Base-by-base conservation (phyloP, 2,113 vertebrate genomes). In the Emydocephalus ijimae region DNA sequence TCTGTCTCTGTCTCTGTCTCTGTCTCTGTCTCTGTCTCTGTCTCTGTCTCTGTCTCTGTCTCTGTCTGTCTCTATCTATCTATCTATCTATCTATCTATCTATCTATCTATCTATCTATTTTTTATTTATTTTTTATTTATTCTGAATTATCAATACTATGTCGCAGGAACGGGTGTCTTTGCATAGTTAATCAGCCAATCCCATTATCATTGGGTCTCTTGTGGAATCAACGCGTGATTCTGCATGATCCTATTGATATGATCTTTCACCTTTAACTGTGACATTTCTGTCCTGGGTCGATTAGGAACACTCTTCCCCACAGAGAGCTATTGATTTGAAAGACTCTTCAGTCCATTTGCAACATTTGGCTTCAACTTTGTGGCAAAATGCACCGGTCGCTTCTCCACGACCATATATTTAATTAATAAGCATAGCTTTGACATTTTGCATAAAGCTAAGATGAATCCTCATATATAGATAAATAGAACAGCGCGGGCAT, bases 281-380 rank as follows among this genome's bases (percentile, higher is more conserved):
- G 97, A 97, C 97, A 96, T 97, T 97, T 98, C 98, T 97, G 97
- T 98, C 97, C 97, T 90, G 93, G 57, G 94, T 98, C 98, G 98
- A 99, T 99, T 99, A 99, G 98, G 97, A 96, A 98, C 98, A 96
- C 96, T 91, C 98, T 98, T 98, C 98, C 97, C 96, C 93, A 96
- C 97, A 97, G 97, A 97, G 90, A 97, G 93, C 92, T 98, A 98
- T 98, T 97, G 98, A 99, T 98, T 98, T 97, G 96, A 95, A 96
- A 96, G 96, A 96, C 97, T 87, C 91, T 96, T 56, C 96, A 95
- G 94, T 96, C 96, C 96, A 96, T 97, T 96, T 96, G 50, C 69
- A 94, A 91, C 86, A 11, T 87, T 89, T 95, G 94, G 95, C 94
- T 96, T 95, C 94, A 94, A 56, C 91, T 91, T 89, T 95, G 92